A percentile compares a stretch with the other conserved stretches of the same genome.
Evolutionary conservation across 2,888 invertebrate species (phyloP).

Genomic region (Homarus gammarus): DNA sequence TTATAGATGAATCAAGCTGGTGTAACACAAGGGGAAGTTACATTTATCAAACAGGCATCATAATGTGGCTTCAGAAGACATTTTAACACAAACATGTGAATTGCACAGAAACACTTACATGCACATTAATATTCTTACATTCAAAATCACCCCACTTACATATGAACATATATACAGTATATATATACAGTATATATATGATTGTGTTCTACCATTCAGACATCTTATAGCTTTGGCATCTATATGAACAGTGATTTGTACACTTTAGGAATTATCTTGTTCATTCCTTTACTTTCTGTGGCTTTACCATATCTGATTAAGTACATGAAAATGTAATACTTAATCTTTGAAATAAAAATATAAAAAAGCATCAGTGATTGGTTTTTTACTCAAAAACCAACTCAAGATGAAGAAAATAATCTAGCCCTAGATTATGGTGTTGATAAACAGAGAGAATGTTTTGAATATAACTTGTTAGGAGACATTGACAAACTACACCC

Average conservation of each 20-base stretch:
- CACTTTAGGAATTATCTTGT: slow-evolving; percentile 31
- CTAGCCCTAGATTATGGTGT: too few species aligned
- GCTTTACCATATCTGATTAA: slow-evolving; percentile 61
- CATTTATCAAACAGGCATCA: slow-evolving; percentile 1
- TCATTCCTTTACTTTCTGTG: slow-evolving; percentile 46
- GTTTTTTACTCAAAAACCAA: too few species aligned
- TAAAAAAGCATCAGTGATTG: slow-evolving; percentile 37
- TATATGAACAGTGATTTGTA: slow-evolving; percentile 51
- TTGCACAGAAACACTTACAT: neutral
- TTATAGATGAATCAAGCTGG: neutral
- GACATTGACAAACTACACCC: too few species aligned
- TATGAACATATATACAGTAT: neutral
- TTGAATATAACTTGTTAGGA: too few species aligned
- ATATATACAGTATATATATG: neutral
- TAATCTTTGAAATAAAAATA: slow-evolving; percentile 67
- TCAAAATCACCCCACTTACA: neutral
- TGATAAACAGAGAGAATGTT: too few species aligned
- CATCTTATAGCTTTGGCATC: slow-evolving; percentile 27
- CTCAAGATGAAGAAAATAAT: too few species aligned
- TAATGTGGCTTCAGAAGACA: slow-evolving; percentile 25
- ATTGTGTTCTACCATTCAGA: neutral
- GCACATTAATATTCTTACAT: neutral
- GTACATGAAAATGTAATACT: slow-evolving; percentile 67
- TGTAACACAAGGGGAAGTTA: slow-evolving; percentile 3
- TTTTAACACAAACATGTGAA: neutral